Evolutionary conservation across 2,888 invertebrate genomes (phyloP).

Genomic region (Priapulus caudatus): DNA sequence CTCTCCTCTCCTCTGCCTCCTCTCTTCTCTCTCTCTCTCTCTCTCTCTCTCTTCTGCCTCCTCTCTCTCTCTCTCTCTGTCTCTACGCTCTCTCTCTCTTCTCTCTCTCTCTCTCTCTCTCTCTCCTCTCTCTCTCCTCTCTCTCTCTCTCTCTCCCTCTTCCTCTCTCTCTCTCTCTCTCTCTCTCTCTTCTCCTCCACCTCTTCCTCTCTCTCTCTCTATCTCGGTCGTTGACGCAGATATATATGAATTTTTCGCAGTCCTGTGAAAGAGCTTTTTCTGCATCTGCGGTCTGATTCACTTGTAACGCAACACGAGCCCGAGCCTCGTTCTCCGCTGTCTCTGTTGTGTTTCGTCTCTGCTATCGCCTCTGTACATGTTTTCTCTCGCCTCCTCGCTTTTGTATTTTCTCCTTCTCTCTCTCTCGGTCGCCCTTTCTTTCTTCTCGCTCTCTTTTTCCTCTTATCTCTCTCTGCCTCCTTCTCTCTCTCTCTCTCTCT

Average conservation of each 20-base stretch:
- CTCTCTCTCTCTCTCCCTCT: not conserved
- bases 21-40: slow-evolving; percentile 1
- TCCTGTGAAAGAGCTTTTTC: no score
- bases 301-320: no score
- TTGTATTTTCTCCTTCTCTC: not conserved
- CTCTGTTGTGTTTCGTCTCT: not conserved
- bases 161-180: slow-evolving; percentile 1
- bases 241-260: no score
- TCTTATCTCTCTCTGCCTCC: not conserved
- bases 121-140: no score
- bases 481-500: slow-evolving; percentile 1
- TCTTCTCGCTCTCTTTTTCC: slow-evolving; percentile 1
- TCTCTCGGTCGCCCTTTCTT: not conserved
- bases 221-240: no score
- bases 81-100: not conserved
- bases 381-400: not conserved
- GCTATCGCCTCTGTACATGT: not conserved
- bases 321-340: not conserved
- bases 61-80: not conserved
- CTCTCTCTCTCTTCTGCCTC: slow-evolving; percentile 1
- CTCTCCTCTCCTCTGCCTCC: not conserved
- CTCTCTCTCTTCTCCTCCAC: not conserved
- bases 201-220: no score
- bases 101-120: no score
- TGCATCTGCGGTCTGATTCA: no score